Evolutionary conservation across 2,888 invertebrate species (phyloP).

Genomic region (Cephus rjabovi): DNA sequence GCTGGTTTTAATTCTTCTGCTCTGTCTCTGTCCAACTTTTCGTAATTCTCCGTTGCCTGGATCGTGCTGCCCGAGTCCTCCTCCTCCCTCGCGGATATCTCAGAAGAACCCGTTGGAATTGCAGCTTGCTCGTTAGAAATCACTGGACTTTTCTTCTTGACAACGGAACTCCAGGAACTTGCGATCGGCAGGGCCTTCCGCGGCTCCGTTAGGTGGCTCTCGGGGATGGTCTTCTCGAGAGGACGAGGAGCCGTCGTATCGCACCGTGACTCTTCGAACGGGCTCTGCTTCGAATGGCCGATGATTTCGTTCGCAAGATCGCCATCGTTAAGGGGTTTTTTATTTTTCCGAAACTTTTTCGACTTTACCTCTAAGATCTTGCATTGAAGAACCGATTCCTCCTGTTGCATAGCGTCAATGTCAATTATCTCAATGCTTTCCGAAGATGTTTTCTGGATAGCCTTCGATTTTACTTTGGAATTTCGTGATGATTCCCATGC

Average conservation of each 20-base stretch:
- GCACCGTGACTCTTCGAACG: conserved; percentile 4
- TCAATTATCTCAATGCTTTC: conserved; percentile 54
- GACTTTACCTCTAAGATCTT: conserved; percentile 45
- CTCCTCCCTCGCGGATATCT: too few relatives aligned
- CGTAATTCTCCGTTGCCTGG: not conserved
- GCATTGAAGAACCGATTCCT: conserved; percentile 46
- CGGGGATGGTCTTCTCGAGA: conserved; percentile 14
- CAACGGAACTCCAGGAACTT: conserved; percentile 44
- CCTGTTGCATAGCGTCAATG: conserved; percentile 55
- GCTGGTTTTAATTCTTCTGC: not conserved
- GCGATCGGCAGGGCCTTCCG: too few relatives aligned
- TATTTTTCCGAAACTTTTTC: conserved; percentile 44
- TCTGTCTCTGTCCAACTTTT: too few relatives aligned
- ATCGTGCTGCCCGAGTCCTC: too few relatives aligned
- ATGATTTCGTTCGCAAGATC: not conserved
- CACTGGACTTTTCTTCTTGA: conserved; percentile 18
- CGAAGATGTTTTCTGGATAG: conserved; percentile 12
- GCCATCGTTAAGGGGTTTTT: conserved; percentile 22
- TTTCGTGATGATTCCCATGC: not conserved
- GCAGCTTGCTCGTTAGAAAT: not conserved
- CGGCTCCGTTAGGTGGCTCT: not conserved
- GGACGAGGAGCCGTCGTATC: conserved; percentile 18
- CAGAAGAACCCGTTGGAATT: too few relatives aligned
- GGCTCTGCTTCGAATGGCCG: not conserved
- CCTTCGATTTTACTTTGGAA: not conserved